Conservation (phyloP, 2,797 vertebrate species). For the Phalloptychus januarius region DNA sequence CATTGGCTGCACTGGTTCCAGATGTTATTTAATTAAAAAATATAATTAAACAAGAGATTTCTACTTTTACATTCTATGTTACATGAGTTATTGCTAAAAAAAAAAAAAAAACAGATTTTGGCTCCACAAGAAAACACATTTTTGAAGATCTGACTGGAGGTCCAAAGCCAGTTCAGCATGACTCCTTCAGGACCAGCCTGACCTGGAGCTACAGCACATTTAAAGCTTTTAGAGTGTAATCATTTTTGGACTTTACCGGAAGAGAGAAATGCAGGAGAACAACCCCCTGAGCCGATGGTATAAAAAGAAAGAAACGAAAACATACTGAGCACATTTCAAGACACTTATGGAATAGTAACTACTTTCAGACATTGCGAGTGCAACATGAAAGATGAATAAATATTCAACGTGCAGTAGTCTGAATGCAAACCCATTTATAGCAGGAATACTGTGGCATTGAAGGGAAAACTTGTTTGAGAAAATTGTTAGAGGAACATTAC, state of each 20-base stretch:
- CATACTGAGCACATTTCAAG: not conserved
- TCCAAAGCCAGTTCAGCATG: constrained; percentile 35
- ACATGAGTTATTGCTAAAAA: constrained; percentile 17
- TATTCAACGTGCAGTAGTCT: constrained; percentile 36
- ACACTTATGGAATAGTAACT: too few relatives aligned
- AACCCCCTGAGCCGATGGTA: constrained; percentile 51
- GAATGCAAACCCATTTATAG: constrained; percentile 45
- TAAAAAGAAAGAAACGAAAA: constrained; percentile 43
- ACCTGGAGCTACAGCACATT: constrained; percentile 61
- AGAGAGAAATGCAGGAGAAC: constrained; percentile 54
- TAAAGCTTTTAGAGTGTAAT: constrained; percentile 59
- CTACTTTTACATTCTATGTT: not conserved
- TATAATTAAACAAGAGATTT: not conserved
- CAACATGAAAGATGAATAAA: constrained; percentile 5
- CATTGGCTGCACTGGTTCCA: not conserved
- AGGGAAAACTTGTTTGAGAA: not conserved
- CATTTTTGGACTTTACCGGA: constrained; percentile 49
- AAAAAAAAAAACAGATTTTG: constrained; percentile 1
- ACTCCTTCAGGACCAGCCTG: constrained; percentile 43
- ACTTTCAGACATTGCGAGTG: not conserved
- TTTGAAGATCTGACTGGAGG: constrained; percentile 14
- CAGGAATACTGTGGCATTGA: not conserved
- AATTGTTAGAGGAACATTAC: constrained; percentile 4
- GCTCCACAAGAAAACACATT: constrained; percentile 6
- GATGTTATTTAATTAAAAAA: not conserved